Base-by-base conservation (phyloP, 2,113 vertebrate species). In the Capra hircus region DNA sequence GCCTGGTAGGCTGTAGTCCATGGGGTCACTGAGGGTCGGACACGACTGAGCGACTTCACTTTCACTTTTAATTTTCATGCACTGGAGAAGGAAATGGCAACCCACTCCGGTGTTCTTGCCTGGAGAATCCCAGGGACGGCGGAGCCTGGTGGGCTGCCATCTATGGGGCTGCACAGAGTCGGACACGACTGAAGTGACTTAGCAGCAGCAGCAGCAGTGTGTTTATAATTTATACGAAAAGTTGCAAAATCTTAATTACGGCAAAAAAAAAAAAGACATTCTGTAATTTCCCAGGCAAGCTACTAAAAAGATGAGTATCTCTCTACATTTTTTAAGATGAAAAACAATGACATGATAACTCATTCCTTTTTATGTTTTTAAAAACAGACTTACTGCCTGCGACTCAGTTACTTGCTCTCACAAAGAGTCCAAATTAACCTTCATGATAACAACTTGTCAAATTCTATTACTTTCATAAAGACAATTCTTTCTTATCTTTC, bases 261-360 rank as follows among this genome's bases (percentile, higher is more conserved):
- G 10, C 48, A 74, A 67, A 55, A 83, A 30, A 59, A 59, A 82
- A 83, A 57, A 28, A 96, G 52, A 64, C 33, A 94, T 62, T 88
- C 62, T 94, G 15, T 82, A 92, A 97, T 84, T 96, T 96, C 80
- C 48, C 59, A 88, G 52, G 48, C n/a, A 97, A 96, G n/a, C 21
- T 93, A 59, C 87, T 83, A 64, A 89, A 85, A 93, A 93, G 60
- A 96, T 96, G 25, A 80, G 7, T 92, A 52, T 52, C 13, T 90
- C 10, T 92, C 33, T 74, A 92, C 13, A 53, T 86, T 90, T 92
- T 95, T 90, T 93, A 71, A 94, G 40, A 90, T 94, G 10, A 92
- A 88, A 95, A 87, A 55, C 23, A 87, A 80, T 71, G 36, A 74
- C 43, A 90, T 27, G 59, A 52, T 27, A 90, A 84, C 78, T 43